Base-by-base conservation (phyloP, 92 coral and sea anemone genomes). In the Galaxea fascicularis region DNA sequence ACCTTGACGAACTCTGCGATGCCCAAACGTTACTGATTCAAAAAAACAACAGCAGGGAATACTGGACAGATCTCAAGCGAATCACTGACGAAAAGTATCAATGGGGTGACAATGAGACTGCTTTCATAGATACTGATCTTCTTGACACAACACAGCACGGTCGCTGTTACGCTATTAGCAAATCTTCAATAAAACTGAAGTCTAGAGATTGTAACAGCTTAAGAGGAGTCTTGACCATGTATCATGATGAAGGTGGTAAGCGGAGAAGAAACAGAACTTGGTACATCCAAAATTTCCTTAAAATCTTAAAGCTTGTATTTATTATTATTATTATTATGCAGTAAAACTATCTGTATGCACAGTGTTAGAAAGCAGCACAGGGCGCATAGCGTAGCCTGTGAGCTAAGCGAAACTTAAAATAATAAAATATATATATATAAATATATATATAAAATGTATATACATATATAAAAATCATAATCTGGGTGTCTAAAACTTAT, bases 41-140 rank as follows among this genome's bases (percentile, higher is more conserved):
- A 20, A 0, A 1, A 0, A 29, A 15, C 0, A 1, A 51, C 18
- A 18, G 29, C 76, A 1, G 0, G 16, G 39, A 53, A 8, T 80
- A 22, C 35, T 81, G 85, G 85, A 81, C 77, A 6, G 85, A 77
- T 21, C 85, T 81, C 15, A 54, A 20, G 18, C 52, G 14, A 15
- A 18, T 16, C 68, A 2, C 13, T 0, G 25, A 29, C 20, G 69
- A 69, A 10, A 14, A 0, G 10, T 52, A n/a, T 17, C 70, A 69
- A 1, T 81, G 77, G 77, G 69, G 85, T 7, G 17, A 13, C 31
- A 70, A 70, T 20, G 10, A 29, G 0, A 0, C 49, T 8, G 24
- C 26, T 30, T 9, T 31, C 29, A 1, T 4, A 56, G 75, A 31
- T 10, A 21, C 41, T 0, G 28, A 54, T 1, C 47, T 81, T 1